Percentiles rank a stretch among this genome's conserved stretches.
These are phyloP conservation scores for Umimayanthus chanpuru DNA, from an alignment of 92 coral and sea anemone genomes.

Conservation along the genomic window DNA sequence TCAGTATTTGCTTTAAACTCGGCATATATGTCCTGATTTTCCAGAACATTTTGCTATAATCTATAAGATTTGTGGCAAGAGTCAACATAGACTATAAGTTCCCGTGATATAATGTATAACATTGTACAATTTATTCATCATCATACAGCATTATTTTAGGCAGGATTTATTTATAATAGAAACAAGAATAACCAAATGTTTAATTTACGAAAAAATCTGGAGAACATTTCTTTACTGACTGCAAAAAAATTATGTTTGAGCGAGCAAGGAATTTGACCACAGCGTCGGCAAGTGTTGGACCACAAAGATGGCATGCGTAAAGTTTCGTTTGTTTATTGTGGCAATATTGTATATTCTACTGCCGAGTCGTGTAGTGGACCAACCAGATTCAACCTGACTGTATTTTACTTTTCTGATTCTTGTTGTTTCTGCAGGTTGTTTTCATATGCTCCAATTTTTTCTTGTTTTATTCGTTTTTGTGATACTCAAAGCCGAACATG, in stretches of 20 bases:
- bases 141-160: neutral
- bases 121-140: neutral
- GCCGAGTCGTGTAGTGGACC: neutral
- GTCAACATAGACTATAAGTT: no score
- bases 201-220: neutral
- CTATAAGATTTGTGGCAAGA: neutral
- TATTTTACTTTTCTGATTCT: neutral
- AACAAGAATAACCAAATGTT: neutral
- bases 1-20: neutral
- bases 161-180: no score
- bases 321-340: neutral
- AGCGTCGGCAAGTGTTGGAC: neutral
- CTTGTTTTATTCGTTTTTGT: neutral
- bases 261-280: neutral
- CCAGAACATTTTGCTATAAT: neutral
- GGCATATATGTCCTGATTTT: neutral
- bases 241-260: no score
- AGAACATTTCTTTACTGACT: no score
- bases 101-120: neutral
- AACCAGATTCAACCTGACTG: neutral
- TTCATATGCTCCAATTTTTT: neutral
- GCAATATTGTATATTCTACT: neutral
- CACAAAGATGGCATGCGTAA: neutral
- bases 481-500: neutral
- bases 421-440: neutral